Conservation (phyloP, 2,113 vertebrate genomes). For the Gnathonemus longibarbis region DNA sequence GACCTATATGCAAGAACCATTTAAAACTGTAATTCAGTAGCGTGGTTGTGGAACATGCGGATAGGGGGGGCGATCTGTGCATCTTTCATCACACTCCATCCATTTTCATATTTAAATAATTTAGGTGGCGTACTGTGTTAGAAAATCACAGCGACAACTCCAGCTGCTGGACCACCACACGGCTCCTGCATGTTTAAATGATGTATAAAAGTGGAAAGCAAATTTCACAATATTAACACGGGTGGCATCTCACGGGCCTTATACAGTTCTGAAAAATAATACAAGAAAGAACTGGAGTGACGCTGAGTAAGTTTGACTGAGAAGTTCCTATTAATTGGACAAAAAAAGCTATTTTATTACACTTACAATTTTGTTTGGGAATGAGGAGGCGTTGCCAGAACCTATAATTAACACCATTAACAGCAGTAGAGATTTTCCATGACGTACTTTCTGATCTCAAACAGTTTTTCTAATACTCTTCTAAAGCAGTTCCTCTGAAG, state of each 20-base stretch:
- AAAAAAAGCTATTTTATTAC: not conserved
- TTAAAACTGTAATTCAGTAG: not conserved
- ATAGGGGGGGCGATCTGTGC: not conserved
- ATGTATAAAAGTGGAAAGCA: not conserved
- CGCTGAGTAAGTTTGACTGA: not conserved
- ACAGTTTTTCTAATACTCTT: not conserved
- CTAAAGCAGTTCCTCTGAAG: not conserved
- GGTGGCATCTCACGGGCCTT: not conserved
- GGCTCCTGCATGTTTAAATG: not conserved
- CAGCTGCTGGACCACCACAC: not conserved
- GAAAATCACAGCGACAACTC: not conserved
- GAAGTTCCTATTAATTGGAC: not conserved
- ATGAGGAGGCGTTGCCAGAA: not conserved
- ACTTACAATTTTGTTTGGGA: slow-evolving; percentile 6
- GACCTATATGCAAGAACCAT: not conserved
- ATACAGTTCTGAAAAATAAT: not conserved
- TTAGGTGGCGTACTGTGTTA: not conserved
- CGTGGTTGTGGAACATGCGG: not conserved
- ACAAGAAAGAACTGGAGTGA: not conserved
- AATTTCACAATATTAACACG: not conserved
- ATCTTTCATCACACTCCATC: not conserved
- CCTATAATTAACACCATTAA: not conserved
- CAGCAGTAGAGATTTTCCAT: not conserved
- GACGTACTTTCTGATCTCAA: not conserved
- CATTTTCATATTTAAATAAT: not conserved